Evolutionary conservation across 2,113 vertebrate species (phyloP), one percentile per base, ranked within the genome.

Genomic region (Promerops cafer): DNA sequence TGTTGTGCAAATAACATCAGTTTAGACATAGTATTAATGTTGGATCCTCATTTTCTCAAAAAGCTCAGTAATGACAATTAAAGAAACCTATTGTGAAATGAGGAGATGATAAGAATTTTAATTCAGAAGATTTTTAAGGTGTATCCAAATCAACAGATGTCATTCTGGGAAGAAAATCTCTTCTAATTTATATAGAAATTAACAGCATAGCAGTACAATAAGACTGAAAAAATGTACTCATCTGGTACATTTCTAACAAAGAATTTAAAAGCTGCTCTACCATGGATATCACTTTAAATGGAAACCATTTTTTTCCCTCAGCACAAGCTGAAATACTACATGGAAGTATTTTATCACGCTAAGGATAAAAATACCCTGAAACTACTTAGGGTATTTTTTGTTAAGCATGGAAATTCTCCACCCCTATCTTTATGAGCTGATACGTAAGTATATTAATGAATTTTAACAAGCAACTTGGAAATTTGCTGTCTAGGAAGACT

Each of bases 361-460:
- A 54, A 45, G 8, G 7, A 11, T 22, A 40, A 18, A 33, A 49
- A n/a, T 12, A 10, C 2, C 27, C 8, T n/a, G n/a, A 7, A 35
- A 1, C 6, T 30, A 3, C 18, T 7, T 8, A 42, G 2, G 1
- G 2, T 52, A 10, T 53, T 56, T 68, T 75, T 21, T 40, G 13
- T 52, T 47, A 47, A 28, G 17, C 9, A 13, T 47, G 26, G 64
- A 30, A 66, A 57, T 14, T 21, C 52, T 69, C 30, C 27, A 69
- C 6, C 13, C 9, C 1, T 33, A 22, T 30, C 16, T 24, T 61
- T 60, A 65, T 61, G n/a, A 68, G 3, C 7, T 60, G 20, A 42
- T 47, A 20, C 4, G 33, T 6, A 50, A 47, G 44, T 60, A 21
- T 65, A 52, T 13, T 15, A 11, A 77, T 9, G 0, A 74, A 47